phyloP scores from a whole-genome alignment of 2,797 vertebrate genomes.

The Chrysocyon brachyurus region DNA sequence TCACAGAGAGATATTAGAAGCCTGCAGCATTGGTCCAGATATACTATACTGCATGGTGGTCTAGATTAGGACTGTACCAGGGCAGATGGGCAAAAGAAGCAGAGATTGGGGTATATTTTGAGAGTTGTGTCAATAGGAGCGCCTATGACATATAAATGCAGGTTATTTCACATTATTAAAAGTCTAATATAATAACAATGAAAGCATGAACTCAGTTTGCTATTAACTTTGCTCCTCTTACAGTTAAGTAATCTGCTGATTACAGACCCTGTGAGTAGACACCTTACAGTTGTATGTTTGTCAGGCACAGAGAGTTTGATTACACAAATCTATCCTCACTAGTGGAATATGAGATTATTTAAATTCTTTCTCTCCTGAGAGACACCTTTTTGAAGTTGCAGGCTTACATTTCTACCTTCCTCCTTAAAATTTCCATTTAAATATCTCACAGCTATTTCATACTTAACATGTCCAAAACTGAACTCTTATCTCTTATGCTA shows the following conservation, averaged over 20 bases:
- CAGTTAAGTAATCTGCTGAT: neutral
- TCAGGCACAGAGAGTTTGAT: neutral
- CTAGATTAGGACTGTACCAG: neutral
- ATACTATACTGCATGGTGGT: neutral
- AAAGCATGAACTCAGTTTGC: neutral
- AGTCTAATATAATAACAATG: neutral
- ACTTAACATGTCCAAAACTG: neutral
- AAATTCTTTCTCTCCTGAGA: neutral
- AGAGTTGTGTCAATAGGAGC: neutral
- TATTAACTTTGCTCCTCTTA: neutral
- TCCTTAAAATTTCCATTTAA: neutral
- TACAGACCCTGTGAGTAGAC: neutral
- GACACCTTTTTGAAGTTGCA: neutral
- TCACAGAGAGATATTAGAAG: neutral
- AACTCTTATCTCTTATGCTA: neutral
- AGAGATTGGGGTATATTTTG: neutral
- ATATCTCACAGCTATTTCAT: neutral
- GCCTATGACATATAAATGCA: neutral
- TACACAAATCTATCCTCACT: neutral
- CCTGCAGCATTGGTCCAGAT: neutral
- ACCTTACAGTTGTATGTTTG: neutral
- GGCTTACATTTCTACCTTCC: neutral
- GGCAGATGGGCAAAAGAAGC: neutral
- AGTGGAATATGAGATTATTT: neutral
- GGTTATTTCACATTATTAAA: neutral